A percentile compares a stretch with the other conserved stretches of the same genome.
These are phyloP conservation scores for Eumeta japonica DNA, from an alignment of 1,140 invertebrate species.

Conservation along the genomic window DNA sequence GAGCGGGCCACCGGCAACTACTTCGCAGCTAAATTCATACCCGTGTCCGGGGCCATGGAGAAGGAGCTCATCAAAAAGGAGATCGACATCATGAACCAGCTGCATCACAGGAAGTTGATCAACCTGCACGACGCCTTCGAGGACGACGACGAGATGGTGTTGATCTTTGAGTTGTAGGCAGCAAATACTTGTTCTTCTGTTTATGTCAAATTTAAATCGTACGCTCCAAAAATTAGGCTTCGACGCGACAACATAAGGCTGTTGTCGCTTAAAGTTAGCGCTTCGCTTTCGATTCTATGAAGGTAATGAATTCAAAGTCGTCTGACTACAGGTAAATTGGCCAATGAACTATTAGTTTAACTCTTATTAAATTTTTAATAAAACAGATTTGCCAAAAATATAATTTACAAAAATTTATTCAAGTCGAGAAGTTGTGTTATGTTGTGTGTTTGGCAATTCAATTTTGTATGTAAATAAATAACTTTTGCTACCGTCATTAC, in stretches of 20 bases:
- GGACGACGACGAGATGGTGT: constrained; percentile 98
- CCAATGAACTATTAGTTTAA: neutral
- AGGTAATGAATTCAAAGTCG: too few relatives aligned
- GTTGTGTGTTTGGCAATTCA: too few relatives aligned
- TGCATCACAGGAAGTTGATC: constrained; percentile 96
- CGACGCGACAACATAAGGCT: too few relatives aligned
- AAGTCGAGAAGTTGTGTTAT: too few relatives aligned
- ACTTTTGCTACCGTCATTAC: too few relatives aligned
- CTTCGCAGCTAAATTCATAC: constrained; percentile 99
- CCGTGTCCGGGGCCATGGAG: constrained; percentile 91
- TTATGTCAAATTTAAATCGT: neutral
- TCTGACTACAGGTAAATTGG: too few relatives aligned
- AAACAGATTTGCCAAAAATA: too few relatives aligned
- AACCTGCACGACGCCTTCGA: constrained; percentile 99
- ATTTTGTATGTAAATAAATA: too few relatives aligned
- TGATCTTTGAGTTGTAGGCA: constrained; percentile 98
- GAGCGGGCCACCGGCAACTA: constrained; percentile 95
- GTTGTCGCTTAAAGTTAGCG: too few relatives aligned
- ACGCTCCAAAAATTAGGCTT: too few relatives aligned
- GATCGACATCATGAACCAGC: constrained; percentile 98
- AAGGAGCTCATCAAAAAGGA: constrained; percentile 97
- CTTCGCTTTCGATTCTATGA: neutral
- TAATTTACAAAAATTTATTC: too few relatives aligned
- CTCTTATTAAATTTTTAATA: neutral
- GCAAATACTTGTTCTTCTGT: neutral